Evolutionary conservation across 2,113 vertebrate species (phyloP), one percentile per base, ranked within the genome.

Genomic region (Xenopus borealis): DNA sequence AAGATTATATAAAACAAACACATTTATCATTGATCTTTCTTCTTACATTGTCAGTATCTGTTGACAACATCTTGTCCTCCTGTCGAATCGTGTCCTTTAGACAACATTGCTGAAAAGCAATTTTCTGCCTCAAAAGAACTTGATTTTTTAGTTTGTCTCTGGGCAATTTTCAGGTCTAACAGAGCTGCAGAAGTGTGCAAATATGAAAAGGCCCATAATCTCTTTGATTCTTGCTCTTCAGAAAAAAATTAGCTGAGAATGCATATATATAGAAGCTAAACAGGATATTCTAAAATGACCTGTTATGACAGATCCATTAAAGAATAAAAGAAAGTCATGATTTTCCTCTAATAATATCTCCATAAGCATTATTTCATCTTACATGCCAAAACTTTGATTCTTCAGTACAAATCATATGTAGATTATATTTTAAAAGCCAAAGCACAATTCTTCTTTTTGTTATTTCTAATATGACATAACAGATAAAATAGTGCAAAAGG

Each of bases 61-160:
- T 84, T 88, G 89, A 89, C 88, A 89, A 87, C 81, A 84, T 82
- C 86, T 83, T 89, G 86, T 90, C 86, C 82, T 82, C 83, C 78
- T 88, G 88, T 91, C 89, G 89, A 79, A 83, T 85, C 73, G 82
- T 85, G 81, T 89, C 86, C 88, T 88, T 89, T 86, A 87, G 86
- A 88, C 84, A 80, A 83, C 78, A 71, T 78, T 81, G 78, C 82
- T 89, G 82, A 89, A 91, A 92, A 93, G 89, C 85, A 92, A 92
- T 91, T 93, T 93, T 92, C 88, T 91, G 89, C 89, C 87, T 91
- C 88, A 91, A 85, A 91, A 90, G 86, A 88, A 90, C 81, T 90
- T 81, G 85, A 86, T 91, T 89, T 89, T 86, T 86, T 83, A 89
- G 86, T 90, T 91, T 89, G 85, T 90, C 86, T 88, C 86, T 88